Conservation (phyloP, 2,113 vertebrate species). For the Aplodontia rufa region DNA sequence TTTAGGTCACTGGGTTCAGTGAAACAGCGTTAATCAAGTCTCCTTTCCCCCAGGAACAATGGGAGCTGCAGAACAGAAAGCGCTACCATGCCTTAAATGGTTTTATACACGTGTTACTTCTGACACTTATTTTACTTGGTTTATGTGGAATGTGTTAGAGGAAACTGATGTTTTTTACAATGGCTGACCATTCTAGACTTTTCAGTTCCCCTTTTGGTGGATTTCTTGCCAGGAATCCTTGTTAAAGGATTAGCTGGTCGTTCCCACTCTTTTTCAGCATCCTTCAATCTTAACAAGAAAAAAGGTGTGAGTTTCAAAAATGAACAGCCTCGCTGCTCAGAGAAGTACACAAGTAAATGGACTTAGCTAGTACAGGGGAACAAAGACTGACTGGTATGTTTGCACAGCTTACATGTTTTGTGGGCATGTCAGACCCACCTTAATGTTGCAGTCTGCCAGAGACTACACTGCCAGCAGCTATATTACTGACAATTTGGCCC, state of each 20-base stretch:
- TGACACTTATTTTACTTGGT: neutral
- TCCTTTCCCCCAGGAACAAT: neutral
- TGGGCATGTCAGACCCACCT: neutral
- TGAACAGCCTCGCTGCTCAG: neutral
- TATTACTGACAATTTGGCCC: neutral
- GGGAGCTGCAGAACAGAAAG: neutral
- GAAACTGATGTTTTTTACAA: slow-evolving; percentile 39
- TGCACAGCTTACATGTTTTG: neutral
- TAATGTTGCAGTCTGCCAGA: neutral
- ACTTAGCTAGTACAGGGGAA: neutral
- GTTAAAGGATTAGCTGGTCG: neutral
- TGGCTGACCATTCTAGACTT: neutral
- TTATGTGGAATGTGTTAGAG: slow-evolving; percentile 54
- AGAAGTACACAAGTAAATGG: neutral
- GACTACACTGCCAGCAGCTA: neutral
- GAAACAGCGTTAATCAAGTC: neutral
- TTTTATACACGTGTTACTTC: neutral
- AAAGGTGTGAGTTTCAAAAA: slow-evolving; percentile 29
- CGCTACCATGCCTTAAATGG: neutral
- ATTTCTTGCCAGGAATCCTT: slow-evolving; percentile 38
- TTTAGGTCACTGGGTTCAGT: slow-evolving; percentile 46
- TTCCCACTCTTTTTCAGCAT: neutral
- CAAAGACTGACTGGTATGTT: neutral
- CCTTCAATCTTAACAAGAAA: neutral
- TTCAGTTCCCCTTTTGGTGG: neutral